These are phyloP conservation scores for Pseudochromis fuscus DNA, from an alignment of 2,797 vertebrate species.

Conservation along the genomic window DNA sequence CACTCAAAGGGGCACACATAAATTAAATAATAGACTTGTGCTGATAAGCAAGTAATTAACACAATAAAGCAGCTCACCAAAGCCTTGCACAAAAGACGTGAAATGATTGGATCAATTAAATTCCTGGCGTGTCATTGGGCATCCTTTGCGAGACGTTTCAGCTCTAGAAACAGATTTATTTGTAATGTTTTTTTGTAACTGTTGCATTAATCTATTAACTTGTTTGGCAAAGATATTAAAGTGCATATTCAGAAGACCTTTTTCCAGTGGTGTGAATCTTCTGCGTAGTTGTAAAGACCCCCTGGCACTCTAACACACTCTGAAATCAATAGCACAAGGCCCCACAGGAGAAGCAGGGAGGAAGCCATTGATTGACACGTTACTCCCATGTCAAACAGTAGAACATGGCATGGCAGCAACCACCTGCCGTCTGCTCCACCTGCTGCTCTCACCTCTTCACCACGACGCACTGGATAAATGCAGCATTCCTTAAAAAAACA, in stretches of 20 bases:
- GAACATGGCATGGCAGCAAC: constrained; percentile 78
- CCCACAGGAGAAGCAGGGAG: constrained; percentile 78
- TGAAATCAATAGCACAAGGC: constrained; percentile 83
- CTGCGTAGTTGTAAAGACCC: constrained; percentile 70
- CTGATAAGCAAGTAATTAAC: constrained; percentile 77
- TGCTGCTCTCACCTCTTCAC: constrained; percentile 67
- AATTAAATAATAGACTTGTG: constrained; percentile 76
- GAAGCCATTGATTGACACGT: constrained; percentile 85
- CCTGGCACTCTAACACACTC: constrained; percentile 79
- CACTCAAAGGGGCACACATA: constrained; percentile 65
- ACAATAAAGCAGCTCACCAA: constrained; percentile 41
- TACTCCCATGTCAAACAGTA: constrained; percentile 81
- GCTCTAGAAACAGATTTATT: constrained; percentile 39
- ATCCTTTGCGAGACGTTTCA: constrained; percentile 26
- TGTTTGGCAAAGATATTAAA: constrained; percentile 26
- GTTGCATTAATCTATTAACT: constrained; percentile 30
- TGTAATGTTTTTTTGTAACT: constrained; percentile 11
- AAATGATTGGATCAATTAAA: constrained; percentile 34
- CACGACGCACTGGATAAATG: constrained; percentile 30
- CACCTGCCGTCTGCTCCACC: constrained; percentile 79
- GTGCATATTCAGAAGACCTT: constrained; percentile 45
- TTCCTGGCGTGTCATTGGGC: constrained; percentile 15
- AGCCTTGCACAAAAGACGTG: constrained; percentile 29
- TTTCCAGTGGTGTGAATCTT: constrained; percentile 66
- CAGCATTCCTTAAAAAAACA: constrained; percentile 9